Evolutionary conservation across 2,888 invertebrate species (phyloP), one percentile per base, ranked within the genome.

Genomic region (Prosopocoilus inquinatus): DNA sequence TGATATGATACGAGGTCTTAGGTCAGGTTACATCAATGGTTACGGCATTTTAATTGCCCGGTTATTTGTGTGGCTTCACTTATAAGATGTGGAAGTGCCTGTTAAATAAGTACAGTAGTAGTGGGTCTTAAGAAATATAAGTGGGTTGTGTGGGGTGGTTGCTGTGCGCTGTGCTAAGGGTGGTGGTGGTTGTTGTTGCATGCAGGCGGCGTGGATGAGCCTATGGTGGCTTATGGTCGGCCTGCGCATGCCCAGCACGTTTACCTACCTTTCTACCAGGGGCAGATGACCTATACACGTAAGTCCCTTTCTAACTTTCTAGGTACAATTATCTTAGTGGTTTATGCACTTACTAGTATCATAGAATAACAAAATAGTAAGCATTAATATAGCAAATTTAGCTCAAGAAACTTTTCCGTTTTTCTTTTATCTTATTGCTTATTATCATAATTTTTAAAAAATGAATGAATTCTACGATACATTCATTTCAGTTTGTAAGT

Each of bases 181-280:
- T 33, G 35, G 47, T 67, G 69, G 69, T 69, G 67, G 67, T 71
- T 65, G 67, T 68, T 69, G 67, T 71, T 72, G 73, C 73, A 73
- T 72, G 73, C 74, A 75, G 76, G 77, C 75, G 65, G 67, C 61
- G 72, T 74, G 73, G 78, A 78, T 72, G 76, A 75, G 67, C 74
- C 75, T 63, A 73, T 75, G 59, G 72, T 78, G 72, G 75, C 74
- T 70, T 77, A 76, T 77, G 88, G 88, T 77, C 84, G 86, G 80
- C 87, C 87, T 74, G 81, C 85, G 79, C 86, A 87, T 81, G 87
- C 88, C 78, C 88, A 87, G 80, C 89, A 89, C 81, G 84, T 89
- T 80, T 89, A 89, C 81, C 85, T 89, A 79, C 89, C 90, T 77
- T 90, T 86, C 85, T 89, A 88, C 84, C 89, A 89, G 80, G 89